Percentiles rank a stretch among this genome's conserved stretches.
Evolutionary conservation across 37 sponge, comb jelly and placozoan species (phyloP).

Genomic region (Petrosia ficiformis): DNA sequence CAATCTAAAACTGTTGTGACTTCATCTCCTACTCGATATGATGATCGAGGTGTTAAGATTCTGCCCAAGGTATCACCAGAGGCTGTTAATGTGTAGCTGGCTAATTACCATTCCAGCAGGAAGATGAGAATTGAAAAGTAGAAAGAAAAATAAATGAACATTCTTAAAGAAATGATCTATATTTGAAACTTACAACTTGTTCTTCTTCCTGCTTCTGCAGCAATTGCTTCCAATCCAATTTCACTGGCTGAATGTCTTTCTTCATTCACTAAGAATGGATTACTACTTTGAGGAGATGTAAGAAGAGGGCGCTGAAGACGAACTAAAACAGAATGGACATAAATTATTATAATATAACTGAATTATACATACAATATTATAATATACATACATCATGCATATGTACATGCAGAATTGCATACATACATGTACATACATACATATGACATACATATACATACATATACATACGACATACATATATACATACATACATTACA

Average conservation of each 20-base stretch:
- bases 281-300: conserved; percentile 28
- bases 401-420: neutral
- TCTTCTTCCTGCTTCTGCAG: conserved; percentile 61
- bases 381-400: no score
- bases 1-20: conserved; percentile 57
- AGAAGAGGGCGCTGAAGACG: neutral
- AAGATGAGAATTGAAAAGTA: no score
- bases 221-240: conserved; percentile 45
- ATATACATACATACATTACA: no score
- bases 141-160: no score
- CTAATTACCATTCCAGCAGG: conserved; percentile 23
- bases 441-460: neutral
- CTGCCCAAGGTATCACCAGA: conserved; percentile 53
- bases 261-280: conserved; percentile 52
- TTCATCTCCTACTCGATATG: conserved; percentile 86
- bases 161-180: no score
- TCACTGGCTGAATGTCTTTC: conserved; percentile 51
- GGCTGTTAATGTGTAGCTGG: conserved; percentile 65
- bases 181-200: no score
- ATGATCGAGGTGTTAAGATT: conserved; percentile 50
- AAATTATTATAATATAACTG: neutral
- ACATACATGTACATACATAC: no score
- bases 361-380: neutral
- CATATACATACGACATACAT: no score
- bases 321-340: neutral